Conservation (phyloP, 1,140 invertebrate species). For the Ptiloglossa arizonensis region DNA sequence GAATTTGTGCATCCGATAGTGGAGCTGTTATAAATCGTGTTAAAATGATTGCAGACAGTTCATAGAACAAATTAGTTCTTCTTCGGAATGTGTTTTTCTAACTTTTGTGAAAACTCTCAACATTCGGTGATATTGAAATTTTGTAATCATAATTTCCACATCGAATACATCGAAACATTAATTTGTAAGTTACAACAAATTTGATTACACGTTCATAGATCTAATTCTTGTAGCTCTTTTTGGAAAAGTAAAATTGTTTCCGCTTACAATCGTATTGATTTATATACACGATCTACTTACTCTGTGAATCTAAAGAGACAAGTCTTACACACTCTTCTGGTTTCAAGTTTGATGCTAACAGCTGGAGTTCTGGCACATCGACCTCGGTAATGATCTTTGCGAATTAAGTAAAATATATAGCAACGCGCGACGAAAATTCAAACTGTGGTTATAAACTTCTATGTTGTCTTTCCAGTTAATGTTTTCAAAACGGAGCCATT, state of each 20-base stretch:
- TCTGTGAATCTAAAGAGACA: slow-evolving; percentile 20
- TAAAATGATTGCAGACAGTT: not conserved
- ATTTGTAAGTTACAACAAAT: not conserved
- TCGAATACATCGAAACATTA: not conserved
- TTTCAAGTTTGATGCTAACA: slow-evolving; percentile 33
- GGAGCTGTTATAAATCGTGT: not conserved
- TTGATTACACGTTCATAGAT: not conserved
- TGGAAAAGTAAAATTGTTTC: no score
- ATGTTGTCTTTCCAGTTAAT: no score
- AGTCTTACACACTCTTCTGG: slow-evolving; percentile 37
- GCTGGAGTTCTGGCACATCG: slow-evolving; percentile 31
- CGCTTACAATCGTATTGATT: not conserved
- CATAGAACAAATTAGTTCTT: no score
- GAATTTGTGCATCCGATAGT: slow-evolving; percentile 13
- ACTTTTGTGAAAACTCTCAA: no score
- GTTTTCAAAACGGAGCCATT: not conserved
- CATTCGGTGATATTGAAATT: no score
- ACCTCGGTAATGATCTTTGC: slow-evolving; percentile 22
- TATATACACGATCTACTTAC: not conserved
- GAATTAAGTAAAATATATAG: not conserved
- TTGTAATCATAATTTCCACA: no score
- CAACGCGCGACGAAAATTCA: not conserved
- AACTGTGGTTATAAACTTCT: not conserved
- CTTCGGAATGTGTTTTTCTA: no score
- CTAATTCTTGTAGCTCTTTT: no score